Evolutionary conservation across 2,888 invertebrate genomes (phyloP), one percentile per base, ranked within the genome.

Genomic region (Dolichomitus sp.): DNA sequence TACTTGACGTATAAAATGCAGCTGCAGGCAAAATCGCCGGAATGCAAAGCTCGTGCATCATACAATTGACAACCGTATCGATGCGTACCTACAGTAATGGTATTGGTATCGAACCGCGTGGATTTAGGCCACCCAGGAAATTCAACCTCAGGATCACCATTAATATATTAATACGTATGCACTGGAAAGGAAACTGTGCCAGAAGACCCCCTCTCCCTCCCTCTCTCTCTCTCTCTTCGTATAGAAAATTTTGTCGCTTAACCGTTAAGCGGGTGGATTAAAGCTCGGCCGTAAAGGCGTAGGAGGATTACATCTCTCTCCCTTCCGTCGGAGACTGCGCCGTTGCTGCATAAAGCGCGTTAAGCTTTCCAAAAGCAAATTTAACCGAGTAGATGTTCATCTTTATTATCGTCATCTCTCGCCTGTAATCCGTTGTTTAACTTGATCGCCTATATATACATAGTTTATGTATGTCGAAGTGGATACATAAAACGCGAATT

Each of bases 331-430:
- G 61, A 61, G 61, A 7, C 37, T 61, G 61, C 61, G 19, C 40
- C 61, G 19, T 27, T 61, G 57, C 14, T 30, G 61, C 40, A 37
- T 61, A 63, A 17, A 72, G 59, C 59, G 72, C 79, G 81, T 82
- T 81, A 80, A 87, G 83, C 79, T 86, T 83, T 78, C 74, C 70
- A 80, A 77, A 81, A 81, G 84, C 83, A 85, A 87, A 87, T 87
- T 86, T 84, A 81, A 84, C 80, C 74, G 74, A 54, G 61, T 78
- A 65, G 74, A 76, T 84, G 70, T 73, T 63, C 33, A 77, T 80
- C 84, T 84, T 83, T 81, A 83, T 85, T 85, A 80, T 57, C 52
- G 23, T 65, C 45, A 27, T 27, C 65, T 65, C 65, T 65, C 27
- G 73, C 23, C 30, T 37, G 59, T 73, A 73, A 61, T 61, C 61